Evolutionary conservation across 2,888 invertebrate genomes (phyloP), one percentile per base, ranked within the genome.

Genomic region (Eumacrocentrus americanus): DNA sequence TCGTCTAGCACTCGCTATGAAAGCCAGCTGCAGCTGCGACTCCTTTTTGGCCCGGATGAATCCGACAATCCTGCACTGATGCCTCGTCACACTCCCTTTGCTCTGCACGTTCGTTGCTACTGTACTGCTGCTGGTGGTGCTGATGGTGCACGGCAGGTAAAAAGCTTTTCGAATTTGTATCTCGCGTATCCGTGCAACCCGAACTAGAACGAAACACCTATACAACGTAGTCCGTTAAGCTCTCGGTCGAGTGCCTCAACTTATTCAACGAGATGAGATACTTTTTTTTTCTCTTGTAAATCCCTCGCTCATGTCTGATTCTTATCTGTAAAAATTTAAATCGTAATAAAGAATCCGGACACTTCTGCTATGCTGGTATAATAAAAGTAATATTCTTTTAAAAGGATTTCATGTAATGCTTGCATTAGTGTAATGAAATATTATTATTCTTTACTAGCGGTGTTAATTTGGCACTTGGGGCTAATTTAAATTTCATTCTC

Each of bases 1-100:
- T 58, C 57, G 51, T 57, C 35, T 50, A 37, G 60, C 42, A 38
- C 40, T 42, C 47, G 46, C 48, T 50, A 50, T 48, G 25, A 60
- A 64, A 64, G 63, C 60, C 60, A 65, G 60, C 57, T 58, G 40
- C 64, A 62, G 55, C 64, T 64, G 66, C 56, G 44, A 61, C 58
- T 20, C n/a, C 25, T 23, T 34, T 40, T 54, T 54, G 29, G 25
- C 54, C 44, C 52, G 23, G 62, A 48, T 59, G 53, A 65, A 57
- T 59, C 50, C 50, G 46, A 59, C 61, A 65, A 48, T 59, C 63
- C 50, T 58, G 62, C n/a, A 20, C 51, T 62, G 57, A 52, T 22
- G 18, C 46, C 38, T 34, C 7, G 22, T 53, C 14, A 38, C 47
- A 42, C 42, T 22, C 1, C 12, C 12, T 14, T 25, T n/a, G 5